phyloP scores from a whole-genome alignment of 2,113 vertebrate species.

The Ailuropoda melanoleuca region DNA sequence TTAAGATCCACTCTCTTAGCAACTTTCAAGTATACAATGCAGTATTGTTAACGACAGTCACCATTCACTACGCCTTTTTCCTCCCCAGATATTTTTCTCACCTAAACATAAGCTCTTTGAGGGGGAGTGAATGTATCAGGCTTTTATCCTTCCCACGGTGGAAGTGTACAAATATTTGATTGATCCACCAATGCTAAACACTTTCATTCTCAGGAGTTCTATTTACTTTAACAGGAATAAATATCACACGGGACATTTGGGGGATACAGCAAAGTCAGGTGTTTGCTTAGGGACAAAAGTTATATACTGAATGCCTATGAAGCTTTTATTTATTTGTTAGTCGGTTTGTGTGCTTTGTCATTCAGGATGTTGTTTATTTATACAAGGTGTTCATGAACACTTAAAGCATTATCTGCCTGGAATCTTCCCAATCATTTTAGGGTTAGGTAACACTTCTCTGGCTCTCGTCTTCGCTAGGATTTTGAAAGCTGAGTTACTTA shows the following conservation, averaged over 20 bases:
- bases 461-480: neutral
- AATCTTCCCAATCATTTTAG: neutral
- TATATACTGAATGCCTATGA: neutral
- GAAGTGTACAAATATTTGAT: neutral
- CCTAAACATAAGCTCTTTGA: neutral
- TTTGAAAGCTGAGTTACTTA: neutral
- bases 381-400: neutral
- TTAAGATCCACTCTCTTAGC: neutral
- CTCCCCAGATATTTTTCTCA: neutral
- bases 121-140: neutral
- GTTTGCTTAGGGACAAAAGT: neutral
- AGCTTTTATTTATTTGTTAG: neutral
- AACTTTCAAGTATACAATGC: neutral
- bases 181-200: neutral
- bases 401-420: neutral
- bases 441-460: neutral
- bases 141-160: neutral
- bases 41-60: neutral
- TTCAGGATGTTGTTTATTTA: neutral
- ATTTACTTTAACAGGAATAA: slow-evolving; percentile 26
- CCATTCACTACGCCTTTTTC: neutral
- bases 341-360: neutral
- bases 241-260: neutral
- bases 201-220: neutral
- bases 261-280: neutral